These are phyloP conservation scores for Polylopha cassiicola DNA, from an alignment of 2,888 invertebrate genomes.

Conservation along the genomic window DNA sequence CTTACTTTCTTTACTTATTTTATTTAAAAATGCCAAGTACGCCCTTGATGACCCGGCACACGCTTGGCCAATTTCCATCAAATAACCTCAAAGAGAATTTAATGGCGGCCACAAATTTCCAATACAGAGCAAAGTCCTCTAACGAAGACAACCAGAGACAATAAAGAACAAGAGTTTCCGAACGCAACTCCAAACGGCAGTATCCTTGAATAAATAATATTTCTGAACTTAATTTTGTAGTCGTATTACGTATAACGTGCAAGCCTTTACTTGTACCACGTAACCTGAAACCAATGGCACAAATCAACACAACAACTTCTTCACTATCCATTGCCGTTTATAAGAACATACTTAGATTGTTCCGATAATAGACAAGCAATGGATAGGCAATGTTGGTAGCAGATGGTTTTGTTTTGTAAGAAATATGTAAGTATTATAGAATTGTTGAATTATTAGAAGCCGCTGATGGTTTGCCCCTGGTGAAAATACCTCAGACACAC, in stretches of 20 bases:
- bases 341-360: not conserved
- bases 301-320: not conserved
- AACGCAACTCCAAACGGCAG: slow-evolving; percentile 8
- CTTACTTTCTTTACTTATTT: too few relatives aligned
- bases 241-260: slow-evolving; percentile 15
- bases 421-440: slow-evolving; percentile 10
- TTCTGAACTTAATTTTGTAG: slow-evolving; percentile 21
- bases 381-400: not conserved
- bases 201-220: slow-evolving; percentile 22
- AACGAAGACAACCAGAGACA: slow-evolving; percentile 3
- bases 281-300: not conserved
- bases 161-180: slow-evolving; percentile 8
- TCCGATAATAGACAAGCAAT: not conserved
- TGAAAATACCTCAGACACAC: slow-evolving; percentile 11
- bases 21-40: too few relatives aligned
- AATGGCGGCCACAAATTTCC: too few relatives aligned
- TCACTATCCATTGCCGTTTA: not conserved
- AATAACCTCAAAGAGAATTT: too few relatives aligned
- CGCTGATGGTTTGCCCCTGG: slow-evolving; percentile 8
- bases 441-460: slow-evolving; percentile 18
- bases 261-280: slow-evolving; percentile 4
- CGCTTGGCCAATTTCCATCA: too few relatives aligned
- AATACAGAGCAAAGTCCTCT: not conserved
- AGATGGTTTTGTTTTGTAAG: slow-evolving; percentile 10
- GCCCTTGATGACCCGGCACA: too few relatives aligned